Evolutionary conservation across 2,797 vertebrate species (phyloP).

Genomic region (Geotria australis): DNA sequence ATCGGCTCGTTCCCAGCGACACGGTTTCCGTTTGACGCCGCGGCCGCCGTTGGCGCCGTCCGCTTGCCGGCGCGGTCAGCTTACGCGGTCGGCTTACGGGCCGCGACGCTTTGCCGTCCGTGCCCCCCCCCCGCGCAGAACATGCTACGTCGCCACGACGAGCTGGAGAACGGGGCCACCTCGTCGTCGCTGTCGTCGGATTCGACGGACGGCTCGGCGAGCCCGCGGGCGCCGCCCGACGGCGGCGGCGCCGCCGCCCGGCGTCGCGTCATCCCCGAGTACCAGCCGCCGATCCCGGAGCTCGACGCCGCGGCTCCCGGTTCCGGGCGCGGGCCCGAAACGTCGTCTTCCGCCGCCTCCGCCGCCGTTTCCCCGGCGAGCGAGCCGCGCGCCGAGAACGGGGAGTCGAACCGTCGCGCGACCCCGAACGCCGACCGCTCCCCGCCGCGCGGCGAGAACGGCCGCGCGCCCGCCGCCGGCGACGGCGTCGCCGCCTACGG

Average conservation of each 20-base stretch:
- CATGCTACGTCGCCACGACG: constrained; percentile 48
- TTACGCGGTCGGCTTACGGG: too few species aligned
- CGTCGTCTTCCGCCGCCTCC: constrained; percentile 5
- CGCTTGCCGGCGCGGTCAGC: too few species aligned
- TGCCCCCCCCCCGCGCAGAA: too few species aligned
- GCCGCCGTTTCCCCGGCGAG: constrained; percentile 9
- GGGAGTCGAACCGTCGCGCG: not conserved
- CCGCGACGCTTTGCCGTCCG: too few species aligned
- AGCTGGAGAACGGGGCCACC: constrained; percentile 51
- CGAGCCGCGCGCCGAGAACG: constrained; percentile 12
- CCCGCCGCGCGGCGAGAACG: not conserved
- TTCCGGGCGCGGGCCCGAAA: constrained; percentile 22
- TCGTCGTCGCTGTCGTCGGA: constrained; percentile 75
- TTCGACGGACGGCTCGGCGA: constrained; percentile 70
- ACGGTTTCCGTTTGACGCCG: too few species aligned
- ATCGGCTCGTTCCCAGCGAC: too few species aligned
- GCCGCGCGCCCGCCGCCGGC: not conserved
- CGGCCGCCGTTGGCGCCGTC: too few species aligned
- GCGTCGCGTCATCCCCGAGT: constrained; percentile 29
- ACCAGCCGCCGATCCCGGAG: too few species aligned
- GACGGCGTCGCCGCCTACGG: constrained; percentile 27
- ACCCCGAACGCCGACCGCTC: not conserved
- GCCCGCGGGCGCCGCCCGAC: constrained; percentile 36
- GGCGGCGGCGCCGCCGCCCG: constrained; percentile 19
- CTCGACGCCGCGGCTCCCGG: constrained; percentile 18